Evolutionary conservation across 2,113 vertebrate species (phyloP).

Genomic region (Tympanuchus pallidicinctus): DNA sequence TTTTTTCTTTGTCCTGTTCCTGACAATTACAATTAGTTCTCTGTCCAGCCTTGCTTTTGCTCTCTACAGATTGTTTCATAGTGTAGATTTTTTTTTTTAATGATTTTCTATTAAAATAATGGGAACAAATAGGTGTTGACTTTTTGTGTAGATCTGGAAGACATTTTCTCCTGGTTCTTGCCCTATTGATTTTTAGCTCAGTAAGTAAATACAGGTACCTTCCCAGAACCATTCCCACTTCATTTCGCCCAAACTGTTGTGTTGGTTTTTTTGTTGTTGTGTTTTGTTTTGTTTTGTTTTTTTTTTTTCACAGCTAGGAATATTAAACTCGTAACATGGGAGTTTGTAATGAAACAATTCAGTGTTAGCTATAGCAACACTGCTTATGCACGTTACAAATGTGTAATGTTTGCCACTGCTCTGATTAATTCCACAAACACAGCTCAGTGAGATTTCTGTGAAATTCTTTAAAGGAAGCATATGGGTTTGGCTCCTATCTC

Average conservation of each 20-base stretch:
- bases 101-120: neutral
- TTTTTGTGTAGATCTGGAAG: neutral
- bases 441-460: neutral
- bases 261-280: no score
- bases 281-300: neutral
- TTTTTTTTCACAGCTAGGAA: neutral
- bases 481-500: neutral
- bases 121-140: neutral
- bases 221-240: neutral
- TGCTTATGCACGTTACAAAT: neutral
- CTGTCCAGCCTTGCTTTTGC: constrained; percentile 4
- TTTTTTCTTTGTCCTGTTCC: neutral
- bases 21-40: neutral
- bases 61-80: neutral
- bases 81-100: neutral
- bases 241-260: neutral
- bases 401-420: neutral
- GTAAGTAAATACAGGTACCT: neutral
- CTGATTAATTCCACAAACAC: constrained; percentile 12
- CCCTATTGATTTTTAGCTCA: neutral
- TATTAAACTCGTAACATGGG: neutral
- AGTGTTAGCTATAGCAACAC: neutral
- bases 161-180: neutral
- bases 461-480: neutral
- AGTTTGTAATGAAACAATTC: neutral